Evolutionary conservation across 2,113 vertebrate genomes (phyloP).

Genomic region (Pseudorhombus dupliciocellatus): DNA sequence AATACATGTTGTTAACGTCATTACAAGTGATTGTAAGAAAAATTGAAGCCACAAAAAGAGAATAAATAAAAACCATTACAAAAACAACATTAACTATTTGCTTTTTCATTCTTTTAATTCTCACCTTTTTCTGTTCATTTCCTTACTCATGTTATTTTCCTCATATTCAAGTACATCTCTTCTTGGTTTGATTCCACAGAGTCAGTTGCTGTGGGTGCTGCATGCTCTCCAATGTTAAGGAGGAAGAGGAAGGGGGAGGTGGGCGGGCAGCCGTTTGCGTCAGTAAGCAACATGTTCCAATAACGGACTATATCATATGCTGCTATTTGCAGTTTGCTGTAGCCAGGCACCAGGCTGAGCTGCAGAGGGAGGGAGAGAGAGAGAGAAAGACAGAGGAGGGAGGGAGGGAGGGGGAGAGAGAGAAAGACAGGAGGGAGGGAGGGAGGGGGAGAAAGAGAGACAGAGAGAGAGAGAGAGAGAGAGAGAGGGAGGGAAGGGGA

Average conservation of each 20-base stretch:
- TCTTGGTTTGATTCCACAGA: conserved; percentile 12
- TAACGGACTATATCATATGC: conserved; percentile 68
- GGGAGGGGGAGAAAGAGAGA: too few species aligned
- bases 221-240: conserved; percentile 47
- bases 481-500: conserved; percentile 5
- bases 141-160: neutral
- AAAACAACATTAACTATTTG: too few species aligned
- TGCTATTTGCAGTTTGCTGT: conserved; percentile 76
- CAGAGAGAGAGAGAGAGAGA: conserved; percentile 25
- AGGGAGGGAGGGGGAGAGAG: conserved; percentile 9
- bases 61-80: too few species aligned
- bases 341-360: conserved; percentile 61
- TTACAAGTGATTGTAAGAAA: too few species aligned
- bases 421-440: conserved; percentile 23
- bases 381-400: conserved; percentile 5
- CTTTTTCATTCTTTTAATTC: neutral
- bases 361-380: conserved; percentile 29
- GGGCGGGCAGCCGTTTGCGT: conserved; percentile 52
- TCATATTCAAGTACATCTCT: neutral
- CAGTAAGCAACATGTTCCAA: conserved; percentile 74
- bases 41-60: too few species aligned
- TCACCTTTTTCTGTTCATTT: neutral
- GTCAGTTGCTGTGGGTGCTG: conserved; percentile 33
- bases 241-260: neutral
- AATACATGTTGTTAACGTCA: too few species aligned